phyloP scores from a whole-genome alignment of 2,797 vertebrate genomes.

The Ctenopoma multispine region DNA sequence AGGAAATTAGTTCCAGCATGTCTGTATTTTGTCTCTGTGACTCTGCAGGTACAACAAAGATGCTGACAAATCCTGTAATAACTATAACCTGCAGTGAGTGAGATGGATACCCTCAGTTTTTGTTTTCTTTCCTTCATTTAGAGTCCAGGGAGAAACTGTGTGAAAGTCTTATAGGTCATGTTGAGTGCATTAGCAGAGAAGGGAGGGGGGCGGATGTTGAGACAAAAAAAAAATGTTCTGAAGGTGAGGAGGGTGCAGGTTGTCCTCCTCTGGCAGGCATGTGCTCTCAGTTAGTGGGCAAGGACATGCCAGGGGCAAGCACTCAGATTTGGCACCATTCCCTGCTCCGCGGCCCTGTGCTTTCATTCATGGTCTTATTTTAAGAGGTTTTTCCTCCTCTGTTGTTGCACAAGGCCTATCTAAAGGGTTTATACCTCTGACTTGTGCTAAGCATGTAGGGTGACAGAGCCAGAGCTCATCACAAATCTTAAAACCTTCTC shows the following conservation, averaged over 20 bases:
- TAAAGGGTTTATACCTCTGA: constrained; percentile 68
- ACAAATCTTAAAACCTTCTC: constrained; percentile 62
- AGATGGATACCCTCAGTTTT: constrained; percentile 22
- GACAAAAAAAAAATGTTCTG: constrained; percentile 43
- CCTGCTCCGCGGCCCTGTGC: constrained; percentile 17
- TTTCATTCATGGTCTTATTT: constrained; percentile 48
- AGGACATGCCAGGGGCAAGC: constrained; percentile 46
- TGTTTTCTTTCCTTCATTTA: constrained; percentile 28
- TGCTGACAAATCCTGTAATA: constrained; percentile 29
- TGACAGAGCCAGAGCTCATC: constrained; percentile 63
- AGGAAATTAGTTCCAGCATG: constrained; percentile 59
- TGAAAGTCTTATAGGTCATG: constrained; percentile 24
- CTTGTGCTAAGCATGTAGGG: constrained; percentile 56
- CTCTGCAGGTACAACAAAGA: constrained; percentile 24
- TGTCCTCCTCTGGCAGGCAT: constrained; percentile 39
- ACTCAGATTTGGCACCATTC: constrained; percentile 42
- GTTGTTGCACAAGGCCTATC: constrained; percentile 58
- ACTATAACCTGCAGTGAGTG: constrained; percentile 37
- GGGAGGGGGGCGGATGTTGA: not conserved
- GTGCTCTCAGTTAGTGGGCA: constrained; percentile 42
- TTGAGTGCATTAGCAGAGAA: constrained; percentile 43
- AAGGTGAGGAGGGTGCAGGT: constrained; percentile 63
- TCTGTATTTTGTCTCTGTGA: constrained; percentile 39
- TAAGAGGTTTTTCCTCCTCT: constrained; percentile 47
- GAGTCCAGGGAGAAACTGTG: constrained; percentile 10